phyloP scores from a whole-genome alignment of 2,888 invertebrate genomes.

The Dryococelus australis region DNA sequence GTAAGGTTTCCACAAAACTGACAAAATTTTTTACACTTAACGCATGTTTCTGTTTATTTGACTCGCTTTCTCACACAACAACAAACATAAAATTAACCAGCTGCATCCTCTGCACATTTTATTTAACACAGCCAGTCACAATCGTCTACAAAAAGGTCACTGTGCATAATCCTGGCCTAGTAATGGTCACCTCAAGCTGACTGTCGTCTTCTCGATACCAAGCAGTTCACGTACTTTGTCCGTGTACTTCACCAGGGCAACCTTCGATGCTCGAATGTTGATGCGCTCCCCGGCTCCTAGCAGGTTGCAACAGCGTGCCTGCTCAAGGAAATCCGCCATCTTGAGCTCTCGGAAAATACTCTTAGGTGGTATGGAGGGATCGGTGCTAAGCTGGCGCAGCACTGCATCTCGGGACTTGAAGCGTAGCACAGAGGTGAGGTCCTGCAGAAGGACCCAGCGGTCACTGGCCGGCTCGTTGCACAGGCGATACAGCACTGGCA shows the following conservation, averaged over 20 bases:
- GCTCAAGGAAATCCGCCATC: conserved; percentile 80
- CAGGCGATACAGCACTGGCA: conserved; percentile 82
- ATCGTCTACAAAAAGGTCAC: no score
- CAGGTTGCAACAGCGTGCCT: conserved; percentile 81
- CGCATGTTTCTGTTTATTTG: no score
- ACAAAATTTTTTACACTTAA: no score
- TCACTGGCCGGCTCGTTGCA: conserved; percentile 68
- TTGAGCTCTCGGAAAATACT: conserved; percentile 73
- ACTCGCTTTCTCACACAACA: no score
- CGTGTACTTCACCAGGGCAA: conserved; percentile 83
- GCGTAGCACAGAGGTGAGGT: conserved; percentile 77
- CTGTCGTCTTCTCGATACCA: conserved; percentile 76
- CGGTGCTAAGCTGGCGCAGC: conserved; percentile 71
- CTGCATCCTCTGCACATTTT: no score
- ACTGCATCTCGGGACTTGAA: conserved; percentile 84
- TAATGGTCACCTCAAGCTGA: conserved; percentile 41
- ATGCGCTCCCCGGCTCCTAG: conserved; percentile 80
- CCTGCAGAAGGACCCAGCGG: conserved; percentile 82
- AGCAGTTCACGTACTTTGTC: conserved; percentile 82
- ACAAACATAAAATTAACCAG: no score
- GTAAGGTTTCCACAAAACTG: no score
- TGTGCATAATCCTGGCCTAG: background rate
- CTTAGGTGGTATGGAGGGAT: conserved; percentile 59
- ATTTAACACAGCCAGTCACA: no score
- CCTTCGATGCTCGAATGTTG: conserved; percentile 81